Evolutionary conservation across 2,888 invertebrate genomes (phyloP).

Genomic region (Pristionchus mayeri): DNA sequence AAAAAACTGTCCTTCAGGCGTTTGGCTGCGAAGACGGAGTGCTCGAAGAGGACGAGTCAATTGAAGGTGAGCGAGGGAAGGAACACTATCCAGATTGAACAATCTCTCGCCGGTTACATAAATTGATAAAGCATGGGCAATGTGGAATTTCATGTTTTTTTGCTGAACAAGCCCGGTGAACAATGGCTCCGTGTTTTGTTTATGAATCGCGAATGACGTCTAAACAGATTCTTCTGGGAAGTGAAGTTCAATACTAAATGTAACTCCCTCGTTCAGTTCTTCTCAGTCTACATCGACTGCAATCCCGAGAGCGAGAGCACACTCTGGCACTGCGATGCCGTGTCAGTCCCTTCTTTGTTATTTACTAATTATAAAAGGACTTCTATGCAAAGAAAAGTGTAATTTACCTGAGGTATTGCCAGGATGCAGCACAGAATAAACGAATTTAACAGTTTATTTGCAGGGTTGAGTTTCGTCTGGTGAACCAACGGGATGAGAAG

Average conservation of each 20-base stretch:
- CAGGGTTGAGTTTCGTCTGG: slow-evolving; percentile 59
- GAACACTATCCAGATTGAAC: no score
- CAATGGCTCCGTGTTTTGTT: no score
- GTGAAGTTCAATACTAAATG: neutral
- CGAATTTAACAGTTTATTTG: neutral
- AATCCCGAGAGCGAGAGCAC: slow-evolving; percentile 74
- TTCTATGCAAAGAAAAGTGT: neutral
- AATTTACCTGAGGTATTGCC: neutral
- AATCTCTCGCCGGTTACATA: no score
- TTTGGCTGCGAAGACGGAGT: slow-evolving; percentile 75
- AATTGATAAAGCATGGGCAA: no score
- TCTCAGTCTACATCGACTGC: slow-evolving; percentile 75
- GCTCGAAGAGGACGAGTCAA: slow-evolving; percentile 71
- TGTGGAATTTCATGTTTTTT: no score
- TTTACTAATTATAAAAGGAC: no score
- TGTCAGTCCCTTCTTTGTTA: slow-evolving; percentile 38
- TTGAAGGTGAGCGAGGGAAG: slow-evolving; percentile 52
- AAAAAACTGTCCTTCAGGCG: slow-evolving; percentile 61
- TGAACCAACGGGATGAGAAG: slow-evolving; percentile 46
- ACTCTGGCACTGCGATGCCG: slow-evolving; percentile 74
- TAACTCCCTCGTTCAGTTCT: slow-evolving; percentile 56
- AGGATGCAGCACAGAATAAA: neutral
- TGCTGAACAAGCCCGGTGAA: no score
- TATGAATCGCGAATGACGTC: no score
- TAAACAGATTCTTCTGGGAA: neutral